Conservation (phyloP, 2,797 vertebrate species). For the Rallus crepitans region DNA sequence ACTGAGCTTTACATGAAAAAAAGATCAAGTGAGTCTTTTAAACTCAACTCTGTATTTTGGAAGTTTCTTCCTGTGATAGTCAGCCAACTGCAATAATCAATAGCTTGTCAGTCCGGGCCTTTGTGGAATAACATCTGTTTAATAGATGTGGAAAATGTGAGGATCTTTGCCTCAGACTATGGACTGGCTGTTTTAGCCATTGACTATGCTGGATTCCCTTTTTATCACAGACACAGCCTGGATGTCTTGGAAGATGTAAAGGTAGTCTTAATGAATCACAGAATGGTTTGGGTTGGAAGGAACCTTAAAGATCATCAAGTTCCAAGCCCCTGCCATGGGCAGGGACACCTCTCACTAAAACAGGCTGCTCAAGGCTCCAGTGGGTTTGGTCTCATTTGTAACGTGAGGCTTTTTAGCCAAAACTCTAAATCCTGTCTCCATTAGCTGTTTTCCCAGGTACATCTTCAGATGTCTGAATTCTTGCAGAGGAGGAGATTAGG, state of each 20-base stretch:
- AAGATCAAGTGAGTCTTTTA: not conserved
- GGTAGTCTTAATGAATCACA: not conserved
- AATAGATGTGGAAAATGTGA: not conserved
- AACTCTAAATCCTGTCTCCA: not conserved
- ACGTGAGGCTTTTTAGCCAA: not conserved
- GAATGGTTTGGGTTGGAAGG: too few relatives aligned
- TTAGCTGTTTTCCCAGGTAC: not conserved
- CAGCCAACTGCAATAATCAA: not conserved
- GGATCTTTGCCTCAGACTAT: not conserved
- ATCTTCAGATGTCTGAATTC: not conserved
- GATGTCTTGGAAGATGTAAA: not conserved
- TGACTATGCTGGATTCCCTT: fast-evolving
- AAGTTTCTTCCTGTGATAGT: not conserved
- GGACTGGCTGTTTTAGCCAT: not conserved
- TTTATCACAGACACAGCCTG: not conserved
- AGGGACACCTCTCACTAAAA: too few relatives aligned
- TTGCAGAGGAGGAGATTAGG: not conserved
- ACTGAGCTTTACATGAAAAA: not conserved
- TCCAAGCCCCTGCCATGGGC: too few relatives aligned
- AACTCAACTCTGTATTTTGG: not conserved
- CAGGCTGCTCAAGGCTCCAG: too few relatives aligned
- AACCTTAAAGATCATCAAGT: too few relatives aligned
- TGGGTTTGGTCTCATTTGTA: not conserved
- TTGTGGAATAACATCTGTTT: not conserved
- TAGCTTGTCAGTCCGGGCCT: not conserved